Percentiles rank a stretch among this genome's conserved stretches.
Conservation (phyloP, 2,888 invertebrate genomes). For the Xestia rhomboidea region DNA sequence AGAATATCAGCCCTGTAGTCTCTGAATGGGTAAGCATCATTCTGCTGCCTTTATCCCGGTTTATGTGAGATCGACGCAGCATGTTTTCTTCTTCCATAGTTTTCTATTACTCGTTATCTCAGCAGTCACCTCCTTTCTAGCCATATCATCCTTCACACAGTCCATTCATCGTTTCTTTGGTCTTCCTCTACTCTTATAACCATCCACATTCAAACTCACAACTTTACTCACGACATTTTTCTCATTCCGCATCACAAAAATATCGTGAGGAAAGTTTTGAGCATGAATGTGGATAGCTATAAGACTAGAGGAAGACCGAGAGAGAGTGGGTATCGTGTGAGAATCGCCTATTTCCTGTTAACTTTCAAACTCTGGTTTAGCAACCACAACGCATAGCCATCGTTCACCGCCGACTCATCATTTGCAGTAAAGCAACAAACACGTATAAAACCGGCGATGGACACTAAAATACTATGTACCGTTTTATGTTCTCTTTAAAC, state of each 20-base stretch:
- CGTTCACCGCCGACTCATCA: constrained; percentile 63
- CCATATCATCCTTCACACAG: neutral
- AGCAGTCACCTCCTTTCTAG: neutral
- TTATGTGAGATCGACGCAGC: neutral
- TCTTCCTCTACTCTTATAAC: too few relatives aligned
- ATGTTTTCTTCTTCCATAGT: neutral
- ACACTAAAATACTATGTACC: constrained; percentile 69
- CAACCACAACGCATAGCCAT: constrained; percentile 44
- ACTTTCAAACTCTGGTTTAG: constrained; percentile 25
- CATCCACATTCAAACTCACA: too few relatives aligned
- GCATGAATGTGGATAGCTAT: neutral
- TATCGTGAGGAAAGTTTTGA: neutral
- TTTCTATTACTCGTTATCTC: neutral
- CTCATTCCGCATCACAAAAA: neutral
- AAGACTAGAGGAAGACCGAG: neutral
- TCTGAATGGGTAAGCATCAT: neutral
- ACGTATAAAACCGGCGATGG: constrained; percentile 61
- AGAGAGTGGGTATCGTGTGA: neutral
- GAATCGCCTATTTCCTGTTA: neutral
- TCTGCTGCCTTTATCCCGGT: neutral
- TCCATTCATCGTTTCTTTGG: neutral
- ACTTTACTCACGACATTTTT: too few relatives aligned
- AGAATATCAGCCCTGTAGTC: neutral
- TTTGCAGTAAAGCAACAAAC: constrained; percentile 68
- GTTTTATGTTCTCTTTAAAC: constrained; percentile 65